Evolutionary conservation across 2,888 invertebrate species (phyloP), one percentile per base, ranked within the genome.

Genomic region (Steinernema hermaphroditum): DNA sequence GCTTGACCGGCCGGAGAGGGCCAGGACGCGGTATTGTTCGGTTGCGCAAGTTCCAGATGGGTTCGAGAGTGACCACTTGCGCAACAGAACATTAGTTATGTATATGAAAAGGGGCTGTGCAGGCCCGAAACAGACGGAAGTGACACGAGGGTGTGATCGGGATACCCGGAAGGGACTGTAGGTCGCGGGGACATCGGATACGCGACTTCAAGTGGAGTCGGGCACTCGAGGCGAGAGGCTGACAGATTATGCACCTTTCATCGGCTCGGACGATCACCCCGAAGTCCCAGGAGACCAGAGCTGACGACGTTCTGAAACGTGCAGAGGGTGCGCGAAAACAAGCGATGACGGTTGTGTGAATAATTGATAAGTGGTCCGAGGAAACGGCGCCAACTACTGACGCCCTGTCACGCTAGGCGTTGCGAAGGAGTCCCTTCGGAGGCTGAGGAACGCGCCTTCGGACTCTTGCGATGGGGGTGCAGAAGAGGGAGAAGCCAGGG

Each of bases 41-140:
- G 54, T 54, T 54, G 54, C 54, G 54, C 54, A 54, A 54, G 24
- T 54, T 54, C 24, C 54, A 54, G 54, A 54, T 54, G 24, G 54
- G 27, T 41, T 41, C 41, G 41, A 8, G 41, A 14, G 41, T 41
- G 41, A n/a, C 49, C 27, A 14, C n/a, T 54, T 54, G 54, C 54
- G 54, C 54, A 54, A 54, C 27, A 27, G 27, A 16, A 54, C 54
- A 54, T 54, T 24, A 8, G 24, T 54, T 54, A 54, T 54, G 54
- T 27, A 54, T 54, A 27, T 22, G 54, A 9, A 54, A n/a, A n/a
- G 19, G 6, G 49, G 14, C 6, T 19, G 19, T 6, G 9, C 9
- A 6, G 6, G 12, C 6, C 49, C 9, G 54, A 16, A 14, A 27
- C 4, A 24, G 54, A 54, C 54, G 27, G 27, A 22, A 54, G 54